Evolutionary conservation across 2,888 invertebrate genomes (phyloP), one percentile per base, ranked within the genome.

Genomic region (Ditula angustiorana): DNA sequence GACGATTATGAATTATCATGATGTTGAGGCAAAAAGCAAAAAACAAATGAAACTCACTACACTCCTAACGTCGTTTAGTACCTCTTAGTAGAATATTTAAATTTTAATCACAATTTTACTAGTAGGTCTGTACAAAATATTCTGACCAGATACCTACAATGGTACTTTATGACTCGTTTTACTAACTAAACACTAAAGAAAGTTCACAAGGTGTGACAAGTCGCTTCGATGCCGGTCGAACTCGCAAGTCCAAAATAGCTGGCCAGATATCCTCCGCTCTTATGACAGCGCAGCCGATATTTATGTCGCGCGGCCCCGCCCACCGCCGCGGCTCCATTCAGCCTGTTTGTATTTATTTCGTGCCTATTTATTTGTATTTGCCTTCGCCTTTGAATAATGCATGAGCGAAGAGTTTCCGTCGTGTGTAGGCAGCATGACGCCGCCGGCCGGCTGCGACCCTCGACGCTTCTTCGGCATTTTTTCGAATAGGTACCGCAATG

Each of bases 391-490:
- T 92, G 92, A 92, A 92, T 92, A 87, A 92, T 91, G 85, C 88
- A 92, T 92, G 91, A 90, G 88, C 87, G 79, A 80, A 87, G 83
- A 86, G 87, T 92, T 90, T 91, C 92, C 92, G 90, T 83, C 88
- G 91, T 90, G 92, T 90, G 92, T 92, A 92, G 92, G 92, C 91
- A 85, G 92, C 92, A 88, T 92, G 92, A 92, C 92, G 92, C 92
- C 92, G 82, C 69, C 52, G 58, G 66, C 64, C 63, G 69, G 79
- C 77, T 73, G 55, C 73, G 77, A 77, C 79, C 78, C 79, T 79
- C 68, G 67, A 58, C 64, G 73, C 79, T 73, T 58, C 75, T 75
- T 80, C 71, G 72, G 74, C 78, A 79, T 71, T 82, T 83, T 78
- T 78, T 71, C 70, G 65, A 52, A 70, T 67, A n/a, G n/a, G n/a